Evolutionary conservation across 2,888 invertebrate genomes (phyloP).

Genomic region (Tiphia femorata): DNA sequence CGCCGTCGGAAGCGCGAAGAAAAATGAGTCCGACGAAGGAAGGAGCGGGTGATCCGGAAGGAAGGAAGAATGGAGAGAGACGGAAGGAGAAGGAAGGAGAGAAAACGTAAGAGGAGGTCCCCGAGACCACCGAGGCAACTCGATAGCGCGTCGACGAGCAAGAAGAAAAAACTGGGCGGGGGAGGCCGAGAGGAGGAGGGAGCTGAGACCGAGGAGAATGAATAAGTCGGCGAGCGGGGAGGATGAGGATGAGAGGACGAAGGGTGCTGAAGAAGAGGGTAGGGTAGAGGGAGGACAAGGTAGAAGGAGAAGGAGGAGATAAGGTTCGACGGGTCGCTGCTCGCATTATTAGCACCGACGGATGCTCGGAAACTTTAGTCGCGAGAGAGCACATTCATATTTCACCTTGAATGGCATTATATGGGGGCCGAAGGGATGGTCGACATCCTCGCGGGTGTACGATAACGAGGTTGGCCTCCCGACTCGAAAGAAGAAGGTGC

Average conservation of each 20-base stretch:
- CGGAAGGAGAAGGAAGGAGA: background rate
- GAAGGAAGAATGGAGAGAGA: slow-evolving; percentile 1
- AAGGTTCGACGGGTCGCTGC: slow-evolving; percentile 6
- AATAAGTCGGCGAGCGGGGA: slow-evolving; percentile 1
- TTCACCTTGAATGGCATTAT: slow-evolving; percentile 43
- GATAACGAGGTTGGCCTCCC: slow-evolving; percentile 54
- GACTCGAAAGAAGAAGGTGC: slow-evolving; percentile 19
- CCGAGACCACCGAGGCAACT: too few relatives aligned
- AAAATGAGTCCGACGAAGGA: background rate
- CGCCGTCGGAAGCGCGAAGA: background rate
- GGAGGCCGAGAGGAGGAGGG: background rate
- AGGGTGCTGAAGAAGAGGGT: background rate
- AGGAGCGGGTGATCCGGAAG: background rate
- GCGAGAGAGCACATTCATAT: slow-evolving; percentile 42
- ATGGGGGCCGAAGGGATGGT: slow-evolving; percentile 36
- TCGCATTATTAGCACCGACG: slow-evolving; percentile 56
- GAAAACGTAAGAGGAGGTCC: background rate
- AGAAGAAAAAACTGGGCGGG: too few relatives aligned
- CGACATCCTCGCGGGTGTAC: slow-evolving; percentile 39
- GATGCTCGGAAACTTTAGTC: slow-evolving; percentile 51
- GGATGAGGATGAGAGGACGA: background rate
- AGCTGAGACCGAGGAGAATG: background rate
- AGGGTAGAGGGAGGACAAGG: background rate
- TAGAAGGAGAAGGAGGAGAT: background rate
- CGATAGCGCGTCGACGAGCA: too few relatives aligned